Conservation (phyloP, 2,888 invertebrate species). For the Ornithoptera priamus region DNA sequence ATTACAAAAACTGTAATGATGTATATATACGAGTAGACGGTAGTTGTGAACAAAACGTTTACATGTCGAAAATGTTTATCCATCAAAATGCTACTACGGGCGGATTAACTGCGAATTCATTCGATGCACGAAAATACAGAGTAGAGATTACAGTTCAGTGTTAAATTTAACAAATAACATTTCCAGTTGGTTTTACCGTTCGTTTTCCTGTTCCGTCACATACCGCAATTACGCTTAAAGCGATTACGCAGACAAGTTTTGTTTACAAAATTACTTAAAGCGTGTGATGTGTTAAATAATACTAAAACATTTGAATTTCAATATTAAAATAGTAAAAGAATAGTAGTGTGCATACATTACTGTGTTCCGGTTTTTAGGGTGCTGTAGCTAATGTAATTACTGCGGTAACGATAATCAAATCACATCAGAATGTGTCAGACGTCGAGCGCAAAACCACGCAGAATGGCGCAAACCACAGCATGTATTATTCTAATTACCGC, state of each 20-base stretch:
- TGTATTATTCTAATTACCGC: too few species aligned
- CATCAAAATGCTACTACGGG: not conserved
- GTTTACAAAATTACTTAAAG: slow-evolving; percentile 10
- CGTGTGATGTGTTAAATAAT: slow-evolving; percentile 1
- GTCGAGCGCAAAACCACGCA: too few species aligned
- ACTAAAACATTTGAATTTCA: not conserved
- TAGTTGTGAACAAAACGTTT: not conserved
- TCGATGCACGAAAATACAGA: slow-evolving; percentile 1
- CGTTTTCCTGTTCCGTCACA: slow-evolving; percentile 18
- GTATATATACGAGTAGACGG: too few species aligned
- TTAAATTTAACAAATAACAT: slow-evolving; percentile 17
- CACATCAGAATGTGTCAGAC: too few species aligned
- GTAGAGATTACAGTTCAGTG: not conserved
- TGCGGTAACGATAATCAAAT: too few species aligned
- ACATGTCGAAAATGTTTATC: not conserved
- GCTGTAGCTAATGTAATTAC: too few species aligned
- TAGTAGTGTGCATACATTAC: too few species aligned
- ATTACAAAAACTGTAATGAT: too few species aligned
- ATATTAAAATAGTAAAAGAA: too few species aligned
- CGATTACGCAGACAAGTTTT: slow-evolving; percentile 8
- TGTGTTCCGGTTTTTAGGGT: too few species aligned
- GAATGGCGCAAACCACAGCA: too few species aligned
- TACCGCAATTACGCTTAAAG: slow-evolving; percentile 12
- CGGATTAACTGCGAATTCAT: slow-evolving; percentile 3
- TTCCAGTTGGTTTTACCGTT: slow-evolving; percentile 6